These are phyloP conservation scores for Conomelus anceps DNA, from an alignment of 2,888 invertebrate genomes.

Conservation along the genomic window DNA sequence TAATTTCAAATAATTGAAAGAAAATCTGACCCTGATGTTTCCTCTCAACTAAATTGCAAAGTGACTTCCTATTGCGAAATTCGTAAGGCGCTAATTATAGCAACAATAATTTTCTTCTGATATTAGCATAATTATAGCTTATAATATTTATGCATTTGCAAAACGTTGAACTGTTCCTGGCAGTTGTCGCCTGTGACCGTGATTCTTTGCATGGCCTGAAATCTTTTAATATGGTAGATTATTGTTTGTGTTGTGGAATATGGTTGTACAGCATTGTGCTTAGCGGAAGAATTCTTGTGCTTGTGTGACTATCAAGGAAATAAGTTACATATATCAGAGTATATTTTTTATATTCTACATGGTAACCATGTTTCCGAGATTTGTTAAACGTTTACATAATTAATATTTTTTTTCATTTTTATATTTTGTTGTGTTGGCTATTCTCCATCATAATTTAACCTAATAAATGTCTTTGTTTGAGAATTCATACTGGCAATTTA, in stretches of 20 bases:
- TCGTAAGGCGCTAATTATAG: not conserved
- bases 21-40: not conserved
- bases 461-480: too few species aligned
- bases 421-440: too few species aligned
- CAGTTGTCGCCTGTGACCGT: not conserved
- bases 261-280: not conserved
- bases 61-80: not conserved
- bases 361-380: too few species aligned
- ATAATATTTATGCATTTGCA: not conserved
- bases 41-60: not conserved
- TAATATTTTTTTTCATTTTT: not conserved
- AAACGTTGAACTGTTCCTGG: not conserved
- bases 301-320: not conserved
- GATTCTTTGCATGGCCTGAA: not conserved
- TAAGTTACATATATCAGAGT: not conserved
- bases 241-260: not conserved
- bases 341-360: too few species aligned
- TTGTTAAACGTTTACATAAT: too few species aligned
- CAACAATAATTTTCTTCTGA: not conserved
- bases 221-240: not conserved
- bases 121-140: not conserved
- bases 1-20: not conserved
- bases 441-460: too few species aligned
- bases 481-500: too few species aligned
- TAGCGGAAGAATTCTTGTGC: not conserved